A percentile compares a stretch with the other conserved stretches of the same genome.
These are phyloP conservation scores for Turritopsis dohrnii DNA, from an alignment of 30 jellyfish, hydroid and myxozoan genomes.

Conservation along the genomic window DNA sequence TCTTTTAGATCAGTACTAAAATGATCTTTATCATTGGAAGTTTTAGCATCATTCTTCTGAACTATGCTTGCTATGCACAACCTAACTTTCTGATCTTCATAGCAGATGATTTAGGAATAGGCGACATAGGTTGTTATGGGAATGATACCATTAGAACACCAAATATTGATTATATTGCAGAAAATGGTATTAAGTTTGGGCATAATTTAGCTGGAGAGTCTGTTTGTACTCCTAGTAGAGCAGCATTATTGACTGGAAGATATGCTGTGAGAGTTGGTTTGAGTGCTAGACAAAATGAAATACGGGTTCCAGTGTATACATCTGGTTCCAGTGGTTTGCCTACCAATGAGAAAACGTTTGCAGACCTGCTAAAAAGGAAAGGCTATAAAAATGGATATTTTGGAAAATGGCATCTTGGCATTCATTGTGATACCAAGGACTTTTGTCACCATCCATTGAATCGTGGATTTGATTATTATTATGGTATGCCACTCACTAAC, in stretches of 20 bases:
- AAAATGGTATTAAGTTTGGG: slow-evolving; percentile 47
- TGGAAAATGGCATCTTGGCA: slow-evolving; percentile 91
- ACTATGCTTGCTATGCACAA: neutral
- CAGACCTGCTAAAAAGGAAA: slow-evolving; percentile 44
- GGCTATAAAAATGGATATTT: slow-evolving; percentile 60
- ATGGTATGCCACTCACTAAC: slow-evolving; percentile 70
- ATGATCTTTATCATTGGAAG: neutral
- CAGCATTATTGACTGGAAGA: slow-evolving; percentile 84
- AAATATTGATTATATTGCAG: slow-evolving; percentile 52
- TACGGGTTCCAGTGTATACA: slow-evolving; percentile 32
- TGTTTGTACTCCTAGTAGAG: slow-evolving; percentile 81
- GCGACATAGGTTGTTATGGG: slow-evolving; percentile 85
- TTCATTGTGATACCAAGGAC: slow-evolving; percentile 43
- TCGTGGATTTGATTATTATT: slow-evolving; percentile 75
- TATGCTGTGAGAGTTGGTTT: slow-evolving; percentile 74
- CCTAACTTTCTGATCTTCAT: slow-evolving; percentile 59
- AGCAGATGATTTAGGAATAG: slow-evolving; percentile 89
- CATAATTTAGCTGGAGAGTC: slow-evolving; percentile 74
- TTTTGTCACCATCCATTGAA: slow-evolving; percentile 74
- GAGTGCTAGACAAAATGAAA: slow-evolving; percentile 24
- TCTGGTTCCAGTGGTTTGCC: slow-evolving; percentile 71
- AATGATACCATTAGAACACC: slow-evolving; percentile 68
- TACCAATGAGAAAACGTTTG: slow-evolving; percentile 47
- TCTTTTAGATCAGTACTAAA: neutral
- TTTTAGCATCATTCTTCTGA: neutral